Evolutionary conservation across 2,888 invertebrate species (phyloP), one percentile per base, ranked within the genome.

Genomic region (Trichacis sp.): DNA sequence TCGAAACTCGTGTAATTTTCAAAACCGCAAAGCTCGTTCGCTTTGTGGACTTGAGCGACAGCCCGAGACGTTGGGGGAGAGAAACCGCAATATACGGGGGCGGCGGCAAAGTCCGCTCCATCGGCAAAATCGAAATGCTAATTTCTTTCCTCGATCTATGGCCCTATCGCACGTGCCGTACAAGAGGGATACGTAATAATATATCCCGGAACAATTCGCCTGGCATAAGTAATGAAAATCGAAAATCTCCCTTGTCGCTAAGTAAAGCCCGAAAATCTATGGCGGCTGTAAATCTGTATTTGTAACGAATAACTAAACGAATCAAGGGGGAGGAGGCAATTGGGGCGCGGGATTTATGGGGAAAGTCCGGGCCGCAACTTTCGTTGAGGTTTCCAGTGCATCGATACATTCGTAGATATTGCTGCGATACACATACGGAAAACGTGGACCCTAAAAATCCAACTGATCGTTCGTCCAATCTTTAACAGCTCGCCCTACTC

Each of bases 81-180:
- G 12, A 17, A 38, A 15, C 38, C 19, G 33, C 36, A 38, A 33
- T 38, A 19, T 33, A 46, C 29, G 53, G 53, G 42, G 19, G 20
- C 1, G 11, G 11, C 1, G 1, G 46, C 12, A 20, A 24, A 24
- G 24, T 24, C 24, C 24, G 24, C 46, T 46, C 46, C 24, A 33
- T 53, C 52, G 49, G 47, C 63, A 43, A 54, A 67, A 67, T 67
- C 60, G 67, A 56, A 60, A 67, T 67, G 67, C 67, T 63, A 67
- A 67, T 67, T 67, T 60, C 67, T 60, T 63, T 58, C 49, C 66
- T 62, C 24, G 50, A 62, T 53, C 56, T 56, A 55, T 50, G 56
- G 24, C 24, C 50, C 50, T 54, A 61, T 57, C 57, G 65, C 40
- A 30, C 14, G 18, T 40, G 15, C 45, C 20, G 36, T 15, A 53